These are phyloP conservation scores for Folsomia candida DNA, from an alignment of 2,888 invertebrate species.

Conservation along the genomic window DNA sequence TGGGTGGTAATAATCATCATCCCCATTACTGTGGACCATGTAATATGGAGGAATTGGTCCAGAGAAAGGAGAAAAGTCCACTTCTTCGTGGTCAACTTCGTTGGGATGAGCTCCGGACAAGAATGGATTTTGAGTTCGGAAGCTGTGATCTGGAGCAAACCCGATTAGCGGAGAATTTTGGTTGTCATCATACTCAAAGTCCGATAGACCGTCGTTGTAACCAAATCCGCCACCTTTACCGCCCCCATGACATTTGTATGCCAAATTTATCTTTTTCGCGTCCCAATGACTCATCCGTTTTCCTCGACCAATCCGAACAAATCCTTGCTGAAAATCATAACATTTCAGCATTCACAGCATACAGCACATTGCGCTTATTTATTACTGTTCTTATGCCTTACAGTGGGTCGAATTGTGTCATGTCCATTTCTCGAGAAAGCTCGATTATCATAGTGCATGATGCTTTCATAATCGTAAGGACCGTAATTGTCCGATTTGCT, in stretches of 20 bases:
- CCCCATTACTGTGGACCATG: not conserved
- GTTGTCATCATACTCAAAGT: conserved; percentile 15
- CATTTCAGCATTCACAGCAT: conserved; percentile 7
- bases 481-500: conserved; percentile 30
- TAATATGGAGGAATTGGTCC: not conserved
- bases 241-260: conserved; percentile 29
- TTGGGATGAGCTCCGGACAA: not conserved
- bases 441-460: conserved; percentile 35
- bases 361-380: not conserved
- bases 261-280: conserved; percentile 31
- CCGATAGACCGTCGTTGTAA: not conserved
- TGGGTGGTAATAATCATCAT: conserved; percentile 3
- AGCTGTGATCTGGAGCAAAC: conserved; percentile 2
- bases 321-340: conserved; percentile 21
- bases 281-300: conserved; percentile 36
- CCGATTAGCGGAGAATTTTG: not conserved
- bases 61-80: conserved; percentile 2
- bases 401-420: conserved; percentile 30
- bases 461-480: conserved; percentile 26
- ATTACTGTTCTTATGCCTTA: conserved; percentile 18
- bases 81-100: not conserved
- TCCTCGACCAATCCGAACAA: conserved; percentile 24
- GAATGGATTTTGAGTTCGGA: conserved; percentile 7
- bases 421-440: conserved; percentile 30
- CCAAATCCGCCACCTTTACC: conserved; percentile 17